Evolutionary conservation across 2,888 invertebrate species (phyloP).

Genomic region (Panopea generosa): DNA sequence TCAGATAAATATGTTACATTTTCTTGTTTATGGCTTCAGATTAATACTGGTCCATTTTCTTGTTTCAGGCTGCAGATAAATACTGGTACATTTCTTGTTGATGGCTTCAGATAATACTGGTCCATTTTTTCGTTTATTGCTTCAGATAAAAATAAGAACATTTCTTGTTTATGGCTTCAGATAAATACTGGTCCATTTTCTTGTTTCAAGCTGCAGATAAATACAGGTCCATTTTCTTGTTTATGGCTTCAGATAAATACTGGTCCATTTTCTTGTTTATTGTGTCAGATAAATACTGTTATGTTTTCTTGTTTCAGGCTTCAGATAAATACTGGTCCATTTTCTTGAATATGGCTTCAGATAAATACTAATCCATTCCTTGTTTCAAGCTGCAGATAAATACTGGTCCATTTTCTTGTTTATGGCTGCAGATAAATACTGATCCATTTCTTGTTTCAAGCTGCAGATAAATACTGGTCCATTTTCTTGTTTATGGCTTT

Average conservation of each 20-base stretch:
- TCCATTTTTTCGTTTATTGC: constrained; percentile 75
- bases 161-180: constrained; percentile 77
- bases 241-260: constrained; percentile 80
- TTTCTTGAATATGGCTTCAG: constrained; percentile 73
- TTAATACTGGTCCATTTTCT: constrained; percentile 81
- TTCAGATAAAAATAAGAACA: constrained; percentile 82
- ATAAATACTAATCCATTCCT: constrained; percentile 82
- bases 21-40: constrained; percentile 78
- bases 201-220: constrained; percentile 79
- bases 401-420: constrained; percentile 81
- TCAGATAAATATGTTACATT: constrained; percentile 82
- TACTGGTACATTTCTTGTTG: constrained; percentile 80
- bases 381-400: constrained; percentile 78
- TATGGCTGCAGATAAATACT: constrained; percentile 81
- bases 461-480: constrained; percentile 82
- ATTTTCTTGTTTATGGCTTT: constrained; percentile 77
- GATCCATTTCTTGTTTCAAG: constrained; percentile 80
- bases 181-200: constrained; percentile 82
- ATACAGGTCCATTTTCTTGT: constrained; percentile 80
- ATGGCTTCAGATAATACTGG: constrained; percentile 82
- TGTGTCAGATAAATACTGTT: constrained; percentile 83
- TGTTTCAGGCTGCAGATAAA: constrained; percentile 80
- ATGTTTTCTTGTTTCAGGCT: constrained; percentile 77
- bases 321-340: constrained; percentile 83
- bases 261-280: constrained; percentile 79